A percentile compares a stretch with the other conserved stretches of the same genome.
These are phyloP conservation scores for Drosophila tanythrix DNA, from an alignment of 2,888 invertebrate species.

Conservation along the genomic window DNA sequence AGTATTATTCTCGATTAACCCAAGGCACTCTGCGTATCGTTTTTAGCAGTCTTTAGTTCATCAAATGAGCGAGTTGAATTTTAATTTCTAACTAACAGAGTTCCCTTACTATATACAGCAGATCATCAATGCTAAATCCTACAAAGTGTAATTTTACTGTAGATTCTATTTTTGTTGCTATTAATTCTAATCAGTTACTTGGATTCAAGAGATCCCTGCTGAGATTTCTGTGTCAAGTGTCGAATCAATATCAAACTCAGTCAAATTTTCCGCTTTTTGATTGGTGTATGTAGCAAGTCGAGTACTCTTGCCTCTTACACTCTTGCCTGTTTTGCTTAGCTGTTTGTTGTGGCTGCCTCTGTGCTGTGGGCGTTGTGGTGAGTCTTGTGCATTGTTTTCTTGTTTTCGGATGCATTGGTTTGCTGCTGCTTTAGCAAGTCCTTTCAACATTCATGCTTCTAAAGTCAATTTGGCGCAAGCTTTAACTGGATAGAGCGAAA, in stretches of 20 bases:
- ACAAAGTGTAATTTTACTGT: not conserved
- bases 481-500: slow-evolving; percentile 38
- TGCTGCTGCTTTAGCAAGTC: slow-evolving; percentile 40
- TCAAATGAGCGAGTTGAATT: too few relatives aligned
- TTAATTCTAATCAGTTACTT: not conserved
- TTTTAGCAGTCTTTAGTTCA: not conserved
- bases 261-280: not conserved
- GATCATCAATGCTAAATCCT: rapidly evolving
- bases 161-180: not conserved
- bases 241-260: not conserved
- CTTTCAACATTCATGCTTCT: slow-evolving; percentile 67
- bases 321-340: slow-evolving; percentile 11
- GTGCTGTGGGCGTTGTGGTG: slow-evolving; percentile 31
- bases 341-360: slow-evolving; percentile 29
- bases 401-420: slow-evolving; percentile 37
- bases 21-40: not conserved
- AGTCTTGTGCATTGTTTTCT: slow-evolving; percentile 34
- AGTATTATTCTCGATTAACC: not conserved
- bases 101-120: not conserved
- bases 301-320: not conserved
- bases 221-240: not conserved
- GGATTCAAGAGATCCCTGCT: not conserved
- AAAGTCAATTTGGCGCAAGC: slow-evolving; percentile 28
- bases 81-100: too few relatives aligned
- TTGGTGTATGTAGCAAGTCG: slow-evolving; percentile 7